Evolutionary conservation across 2,113 vertebrate genomes (phyloP).

Genomic region (Psittacula cyanocephala): DNA sequence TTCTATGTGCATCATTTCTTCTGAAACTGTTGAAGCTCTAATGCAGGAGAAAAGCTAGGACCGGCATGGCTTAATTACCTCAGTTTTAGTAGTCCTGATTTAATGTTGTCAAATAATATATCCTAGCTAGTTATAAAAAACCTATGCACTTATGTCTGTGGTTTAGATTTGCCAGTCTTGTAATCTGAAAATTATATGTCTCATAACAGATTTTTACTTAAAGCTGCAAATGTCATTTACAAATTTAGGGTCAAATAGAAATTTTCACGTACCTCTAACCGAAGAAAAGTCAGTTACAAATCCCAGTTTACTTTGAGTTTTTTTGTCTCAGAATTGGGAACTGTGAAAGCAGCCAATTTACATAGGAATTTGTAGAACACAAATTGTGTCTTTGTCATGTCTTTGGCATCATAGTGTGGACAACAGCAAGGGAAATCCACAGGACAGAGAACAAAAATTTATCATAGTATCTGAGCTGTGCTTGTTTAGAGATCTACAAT

Average conservation of each 20-base stretch:
- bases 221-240: background rate
- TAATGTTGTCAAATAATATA: background rate
- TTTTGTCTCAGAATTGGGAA: background rate
- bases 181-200: background rate
- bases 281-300: background rate
- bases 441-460: background rate
- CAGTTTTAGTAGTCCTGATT: background rate
- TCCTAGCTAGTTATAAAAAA: background rate
- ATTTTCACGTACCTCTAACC: background rate
- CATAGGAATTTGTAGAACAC: background rate
- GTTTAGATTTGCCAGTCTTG: background rate
- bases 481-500: background rate
- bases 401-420: background rate
- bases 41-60: background rate
- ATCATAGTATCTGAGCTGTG: background rate
- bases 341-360: background rate
- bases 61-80: background rate
- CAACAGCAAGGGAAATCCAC: background rate
- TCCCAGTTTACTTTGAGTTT: background rate
- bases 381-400: background rate
- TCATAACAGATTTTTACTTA: background rate
- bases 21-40: background rate
- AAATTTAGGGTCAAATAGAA: background rate
- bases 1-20: background rate
- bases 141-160: background rate